phyloP scores from a whole-genome alignment of 2,797 vertebrate species.

The Acanthiza pusilla region DNA sequence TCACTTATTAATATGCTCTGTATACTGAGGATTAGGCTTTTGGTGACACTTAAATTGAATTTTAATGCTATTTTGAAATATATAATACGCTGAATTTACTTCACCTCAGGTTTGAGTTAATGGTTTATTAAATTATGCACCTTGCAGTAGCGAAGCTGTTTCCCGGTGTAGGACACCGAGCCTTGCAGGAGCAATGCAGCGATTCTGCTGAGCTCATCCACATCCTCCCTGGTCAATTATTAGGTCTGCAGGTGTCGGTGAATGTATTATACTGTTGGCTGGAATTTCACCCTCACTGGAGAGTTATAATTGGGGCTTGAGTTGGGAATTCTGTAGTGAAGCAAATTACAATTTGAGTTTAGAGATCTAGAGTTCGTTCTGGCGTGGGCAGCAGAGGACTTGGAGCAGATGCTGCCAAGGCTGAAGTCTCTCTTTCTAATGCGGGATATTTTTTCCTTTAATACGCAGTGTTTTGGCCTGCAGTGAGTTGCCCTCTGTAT shows the following conservation, averaged over 20 bases:
- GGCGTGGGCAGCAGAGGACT: neutral
- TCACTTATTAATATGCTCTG: constrained; percentile 51
- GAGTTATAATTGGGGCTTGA: neutral
- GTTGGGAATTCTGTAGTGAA: neutral
- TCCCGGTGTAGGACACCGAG: neutral
- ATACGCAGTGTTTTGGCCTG: neutral
- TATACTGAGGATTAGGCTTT: constrained; percentile 49
- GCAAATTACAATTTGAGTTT: neutral
- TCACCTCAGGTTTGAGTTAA: constrained; percentile 66
- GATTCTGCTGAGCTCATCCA: constrained; percentile 41
- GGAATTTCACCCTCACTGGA: neutral
- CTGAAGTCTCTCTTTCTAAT: neutral
- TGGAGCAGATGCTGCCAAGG: neutral
- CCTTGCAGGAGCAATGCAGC: constrained; percentile 8
- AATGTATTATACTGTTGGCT: neutral
- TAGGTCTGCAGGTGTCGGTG: constrained; percentile 14
- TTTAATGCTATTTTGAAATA: constrained; percentile 70
- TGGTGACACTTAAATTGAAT: constrained; percentile 68
- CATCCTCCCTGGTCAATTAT: constrained; percentile 13
- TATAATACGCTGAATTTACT: constrained; percentile 56
- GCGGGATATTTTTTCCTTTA: neutral
- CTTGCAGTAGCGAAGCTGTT: neutral
- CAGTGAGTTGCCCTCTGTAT: neutral
- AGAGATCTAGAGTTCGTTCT: neutral
- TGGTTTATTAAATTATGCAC: constrained; percentile 66